These are phyloP conservation scores for Myripristis jacobus DNA, from an alignment of 2,797 vertebrate species.

Conservation along the genomic window DNA sequence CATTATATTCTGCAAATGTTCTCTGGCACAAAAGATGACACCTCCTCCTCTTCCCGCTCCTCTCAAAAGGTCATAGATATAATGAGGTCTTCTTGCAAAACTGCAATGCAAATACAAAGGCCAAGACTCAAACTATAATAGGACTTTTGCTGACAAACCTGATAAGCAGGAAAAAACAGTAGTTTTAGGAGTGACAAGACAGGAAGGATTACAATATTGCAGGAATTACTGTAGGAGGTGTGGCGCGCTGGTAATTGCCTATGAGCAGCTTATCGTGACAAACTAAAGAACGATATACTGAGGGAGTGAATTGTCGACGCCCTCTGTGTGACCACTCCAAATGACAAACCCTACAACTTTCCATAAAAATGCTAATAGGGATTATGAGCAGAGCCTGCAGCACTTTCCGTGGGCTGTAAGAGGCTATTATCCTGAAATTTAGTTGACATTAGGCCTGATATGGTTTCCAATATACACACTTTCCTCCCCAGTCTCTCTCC, in stretches of 20 bases:
- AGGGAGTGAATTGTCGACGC: slow-evolving; percentile 27
- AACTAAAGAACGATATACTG: slow-evolving; percentile 13
- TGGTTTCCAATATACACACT: slow-evolving; percentile 20
- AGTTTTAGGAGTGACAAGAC: slow-evolving; percentile 6
- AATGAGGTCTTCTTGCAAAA: neutral
- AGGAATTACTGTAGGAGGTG: neutral
- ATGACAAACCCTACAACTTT: slow-evolving; percentile 46
- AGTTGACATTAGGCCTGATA: slow-evolving; percentile 64
- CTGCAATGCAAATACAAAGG: neutral
- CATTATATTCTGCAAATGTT: neutral
- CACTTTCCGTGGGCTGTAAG: slow-evolving; percentile 39
- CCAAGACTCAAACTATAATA: neutral
- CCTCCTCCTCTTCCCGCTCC: neutral
- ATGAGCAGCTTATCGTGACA: slow-evolving; percentile 13
- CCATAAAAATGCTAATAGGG: slow-evolving; percentile 82
- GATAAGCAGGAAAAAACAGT: neutral
- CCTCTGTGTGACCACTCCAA: slow-evolving; percentile 32
- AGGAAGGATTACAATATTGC: neutral
- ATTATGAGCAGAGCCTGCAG: slow-evolving; percentile 50
- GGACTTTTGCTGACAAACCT: slow-evolving; percentile 4
- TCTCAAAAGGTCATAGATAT: neutral
- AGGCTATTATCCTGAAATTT: slow-evolving; percentile 71
- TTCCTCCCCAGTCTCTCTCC: slow-evolving; percentile 19
- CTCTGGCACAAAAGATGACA: neutral
- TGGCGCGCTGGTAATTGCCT: neutral